These are phyloP conservation scores for Vanessa atalanta DNA, from an alignment of 1,140 invertebrate genomes.

Conservation along the genomic window DNA sequence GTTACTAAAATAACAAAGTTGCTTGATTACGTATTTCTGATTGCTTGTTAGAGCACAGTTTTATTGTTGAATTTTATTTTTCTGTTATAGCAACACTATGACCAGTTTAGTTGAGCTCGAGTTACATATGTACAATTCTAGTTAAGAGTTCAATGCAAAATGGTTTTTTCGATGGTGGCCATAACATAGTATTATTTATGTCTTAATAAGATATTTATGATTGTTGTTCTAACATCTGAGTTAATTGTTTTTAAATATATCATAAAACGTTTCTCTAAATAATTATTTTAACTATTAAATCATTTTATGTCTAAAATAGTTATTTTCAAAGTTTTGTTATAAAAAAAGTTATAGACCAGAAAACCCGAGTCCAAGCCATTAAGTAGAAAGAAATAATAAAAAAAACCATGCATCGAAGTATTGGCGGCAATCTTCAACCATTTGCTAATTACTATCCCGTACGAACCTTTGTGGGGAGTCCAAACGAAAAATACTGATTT, in stretches of 20 bases:
- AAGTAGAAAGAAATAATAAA: slow-evolving; percentile 35
- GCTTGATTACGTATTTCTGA: slow-evolving; percentile 49
- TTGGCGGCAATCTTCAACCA: slow-evolving; percentile 59
- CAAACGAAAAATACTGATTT: slow-evolving; percentile 46
- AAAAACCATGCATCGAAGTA: slow-evolving; percentile 34
- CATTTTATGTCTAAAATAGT: neutral
- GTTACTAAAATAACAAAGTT: slow-evolving; percentile 55
- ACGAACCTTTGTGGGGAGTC: slow-evolving; percentile 51
- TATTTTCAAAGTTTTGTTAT: neutral
- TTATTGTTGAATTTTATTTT: slow-evolving; percentile 56
- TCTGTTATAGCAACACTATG: slow-evolving; percentile 33
- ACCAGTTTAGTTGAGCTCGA: slow-evolving; percentile 15
- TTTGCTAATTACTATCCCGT: slow-evolving; percentile 68
- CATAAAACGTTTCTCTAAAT: slow-evolving; percentile 31
- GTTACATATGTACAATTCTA: neutral
- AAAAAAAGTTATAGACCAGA: neutral
- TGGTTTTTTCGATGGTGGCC: slow-evolving; percentile 37
- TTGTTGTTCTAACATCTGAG: slow-evolving; percentile 41
- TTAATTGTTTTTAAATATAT: slow-evolving; percentile 42
- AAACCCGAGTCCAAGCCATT: slow-evolving; percentile 31
- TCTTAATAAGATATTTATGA: slow-evolving; percentile 64
- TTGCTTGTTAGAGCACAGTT: slow-evolving; percentile 54
- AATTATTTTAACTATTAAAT: slow-evolving; percentile 21
- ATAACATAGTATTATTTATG: slow-evolving; percentile 53
- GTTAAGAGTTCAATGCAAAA: slow-evolving; percentile 26